These are phyloP conservation scores for Tetragonisca angustula DNA, from an alignment of 2,888 invertebrate species.

Conservation along the genomic window DNA sequence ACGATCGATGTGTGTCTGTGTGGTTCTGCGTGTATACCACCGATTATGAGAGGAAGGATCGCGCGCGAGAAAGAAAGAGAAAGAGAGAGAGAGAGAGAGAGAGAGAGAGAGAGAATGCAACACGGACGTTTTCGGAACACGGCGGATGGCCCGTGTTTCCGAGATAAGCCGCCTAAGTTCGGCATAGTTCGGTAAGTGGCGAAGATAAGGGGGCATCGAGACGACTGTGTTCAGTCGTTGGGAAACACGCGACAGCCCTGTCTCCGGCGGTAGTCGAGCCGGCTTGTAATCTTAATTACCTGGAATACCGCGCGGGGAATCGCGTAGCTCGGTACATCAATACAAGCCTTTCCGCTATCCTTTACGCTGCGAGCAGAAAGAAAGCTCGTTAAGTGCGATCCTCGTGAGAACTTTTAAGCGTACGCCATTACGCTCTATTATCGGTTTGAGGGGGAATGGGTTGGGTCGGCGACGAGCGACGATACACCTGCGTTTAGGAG, in stretches of 20 bases:
- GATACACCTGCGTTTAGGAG: slow-evolving; percentile 10
- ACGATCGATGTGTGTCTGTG: slow-evolving; percentile 46
- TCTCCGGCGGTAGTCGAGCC: slow-evolving; percentile 56
- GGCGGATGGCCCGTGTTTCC: slow-evolving; percentile 57
- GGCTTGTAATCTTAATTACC: slow-evolving; percentile 73
- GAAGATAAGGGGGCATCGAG: slow-evolving; percentile 61
- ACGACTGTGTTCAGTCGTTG: slow-evolving; percentile 35
- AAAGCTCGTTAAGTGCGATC: slow-evolving; percentile 46
- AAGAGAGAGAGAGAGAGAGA: slow-evolving; percentile 8
- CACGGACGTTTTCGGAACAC: slow-evolving; percentile 68
- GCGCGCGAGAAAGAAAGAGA: slow-evolving; percentile 1
- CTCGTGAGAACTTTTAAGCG: slow-evolving; percentile 37
- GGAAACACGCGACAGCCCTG: slow-evolving; percentile 59
- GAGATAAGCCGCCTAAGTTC: slow-evolving; percentile 70
- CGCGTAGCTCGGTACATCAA: slow-evolving; percentile 52
- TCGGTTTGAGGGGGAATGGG: slow-evolving; percentile 6
- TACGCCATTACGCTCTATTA: slow-evolving; percentile 12
- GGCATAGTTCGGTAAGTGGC: slow-evolving; percentile 74
- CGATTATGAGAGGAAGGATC: slow-evolving; percentile 12
- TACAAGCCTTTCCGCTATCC: background rate
- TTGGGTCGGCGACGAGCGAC: background rate
- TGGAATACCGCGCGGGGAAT: slow-evolving; percentile 63
- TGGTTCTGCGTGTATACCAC: slow-evolving; percentile 17
- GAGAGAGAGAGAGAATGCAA: slow-evolving; percentile 40
- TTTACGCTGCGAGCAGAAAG: slow-evolving; percentile 9